Conservation (phyloP, 1,140 invertebrate species). For the Eurytemora carolleeae region DNA sequence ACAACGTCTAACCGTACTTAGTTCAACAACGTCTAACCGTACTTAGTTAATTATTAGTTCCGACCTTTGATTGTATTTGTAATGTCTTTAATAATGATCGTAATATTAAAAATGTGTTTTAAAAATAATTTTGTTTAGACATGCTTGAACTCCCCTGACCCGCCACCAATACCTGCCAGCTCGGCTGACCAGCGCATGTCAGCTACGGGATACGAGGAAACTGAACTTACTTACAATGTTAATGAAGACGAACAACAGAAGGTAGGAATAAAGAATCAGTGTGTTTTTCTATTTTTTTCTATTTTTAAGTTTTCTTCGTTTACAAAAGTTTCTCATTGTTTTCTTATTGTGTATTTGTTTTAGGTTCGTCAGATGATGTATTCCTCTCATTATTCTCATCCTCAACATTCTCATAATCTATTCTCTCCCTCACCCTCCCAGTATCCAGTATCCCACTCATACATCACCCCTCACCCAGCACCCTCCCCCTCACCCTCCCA, state of each 20-base stretch:
- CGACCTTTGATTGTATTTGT: too few relatives aligned
- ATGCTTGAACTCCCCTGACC: slow-evolving; percentile 92
- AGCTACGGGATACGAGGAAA: slow-evolving; percentile 93
- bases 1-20: too few relatives aligned
- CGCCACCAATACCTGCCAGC: slow-evolving; percentile 37
- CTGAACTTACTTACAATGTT: slow-evolving; percentile 88
- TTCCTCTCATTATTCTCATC: slow-evolving; percentile 21
- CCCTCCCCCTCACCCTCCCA: slow-evolving; percentile 12
- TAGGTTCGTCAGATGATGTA: slow-evolving; percentile 80
- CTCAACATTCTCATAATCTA: slow-evolving; percentile 18
- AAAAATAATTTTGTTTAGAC: slow-evolving; percentile 51
- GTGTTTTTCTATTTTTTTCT: too few relatives aligned
- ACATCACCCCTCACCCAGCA: slow-evolving; percentile 13
- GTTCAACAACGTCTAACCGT: too few relatives aligned
- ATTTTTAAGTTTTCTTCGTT: too few relatives aligned
- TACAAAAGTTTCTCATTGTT: too few relatives aligned
- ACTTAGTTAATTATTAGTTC: too few relatives aligned
- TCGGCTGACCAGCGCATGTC: slow-evolving; percentile 77
- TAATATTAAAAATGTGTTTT: too few relatives aligned
- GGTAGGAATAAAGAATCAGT: too few relatives aligned
- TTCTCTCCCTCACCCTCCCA: slow-evolving; percentile 18
- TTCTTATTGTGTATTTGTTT: too few relatives aligned
- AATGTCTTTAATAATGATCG: too few relatives aligned
- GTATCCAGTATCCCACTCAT: slow-evolving; percentile 12
- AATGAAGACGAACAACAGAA: slow-evolving; percentile 23